Percentiles rank a stretch among this genome's conserved stretches.
Conservation (phyloP, 2,797 vertebrate genomes). For the Acanthis flammea region DNA sequence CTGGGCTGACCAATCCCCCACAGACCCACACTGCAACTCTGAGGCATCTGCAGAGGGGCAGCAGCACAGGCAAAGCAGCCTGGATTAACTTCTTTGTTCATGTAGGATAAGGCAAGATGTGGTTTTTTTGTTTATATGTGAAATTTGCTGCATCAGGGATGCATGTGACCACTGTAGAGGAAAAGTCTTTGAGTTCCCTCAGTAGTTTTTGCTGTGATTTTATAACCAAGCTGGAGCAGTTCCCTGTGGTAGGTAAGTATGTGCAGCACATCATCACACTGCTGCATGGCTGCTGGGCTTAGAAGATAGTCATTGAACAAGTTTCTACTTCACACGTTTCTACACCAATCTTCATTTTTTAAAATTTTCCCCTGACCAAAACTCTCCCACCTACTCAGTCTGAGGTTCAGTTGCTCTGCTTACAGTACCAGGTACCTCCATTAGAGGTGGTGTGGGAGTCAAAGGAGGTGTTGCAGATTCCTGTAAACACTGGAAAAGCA, state of each 20-base stretch:
- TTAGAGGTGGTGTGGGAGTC: background rate
- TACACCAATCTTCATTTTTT: background rate
- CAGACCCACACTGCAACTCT: background rate
- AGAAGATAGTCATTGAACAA: accelerated
- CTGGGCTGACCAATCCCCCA: background rate
- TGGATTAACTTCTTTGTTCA: accelerated
- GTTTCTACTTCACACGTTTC: accelerated
- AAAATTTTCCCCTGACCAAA: background rate
- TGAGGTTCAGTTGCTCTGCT: background rate
- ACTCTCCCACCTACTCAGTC: accelerated
- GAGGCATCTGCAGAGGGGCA: background rate
- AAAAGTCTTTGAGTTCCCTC: background rate
- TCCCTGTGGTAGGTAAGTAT: background rate
- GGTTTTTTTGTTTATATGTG: background rate
- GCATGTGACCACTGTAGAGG: accelerated
- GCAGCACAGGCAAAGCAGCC: background rate
- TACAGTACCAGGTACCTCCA: background rate
- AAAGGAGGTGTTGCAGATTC: background rate
- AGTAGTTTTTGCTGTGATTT: background rate
- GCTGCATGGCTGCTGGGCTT: background rate
- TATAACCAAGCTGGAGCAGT: background rate
- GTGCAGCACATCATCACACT: background rate
- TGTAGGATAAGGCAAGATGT: background rate
- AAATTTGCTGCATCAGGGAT: background rate
- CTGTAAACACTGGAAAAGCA: background rate